Conservation (phyloP, 2,113 vertebrate species). For the Dunckerocampus dactyliophorus region DNA sequence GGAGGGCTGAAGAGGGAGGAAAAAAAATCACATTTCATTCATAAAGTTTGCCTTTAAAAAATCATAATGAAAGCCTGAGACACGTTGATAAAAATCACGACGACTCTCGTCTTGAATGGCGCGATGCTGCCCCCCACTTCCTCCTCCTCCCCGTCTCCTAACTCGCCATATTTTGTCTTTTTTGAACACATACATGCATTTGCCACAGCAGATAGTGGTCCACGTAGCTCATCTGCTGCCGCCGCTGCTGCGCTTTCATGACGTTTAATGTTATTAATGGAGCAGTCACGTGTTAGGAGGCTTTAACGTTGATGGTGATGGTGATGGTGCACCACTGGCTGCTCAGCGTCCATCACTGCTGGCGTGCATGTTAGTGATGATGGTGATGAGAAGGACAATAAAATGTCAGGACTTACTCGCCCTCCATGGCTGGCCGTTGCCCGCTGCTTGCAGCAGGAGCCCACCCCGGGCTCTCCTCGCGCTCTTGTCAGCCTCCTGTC, state of each 20-base stretch:
- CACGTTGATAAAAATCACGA: constrained; percentile 77
- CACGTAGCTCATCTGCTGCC: constrained; percentile 8
- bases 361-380: not conserved
- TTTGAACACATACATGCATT: constrained; percentile 26
- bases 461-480: constrained; percentile 66
- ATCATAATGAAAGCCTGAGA: constrained; percentile 81
- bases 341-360: no score
- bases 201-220: constrained; percentile 55
- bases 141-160: constrained; percentile 12
- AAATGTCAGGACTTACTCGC: constrained; percentile 80
- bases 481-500: constrained; percentile 68
- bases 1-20: constrained; percentile 25
- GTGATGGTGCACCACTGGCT: constrained; percentile 13
- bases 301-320: no score
- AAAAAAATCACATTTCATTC: constrained; percentile 82
- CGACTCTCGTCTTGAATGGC: constrained; percentile 61
- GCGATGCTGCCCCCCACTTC: constrained; percentile 43
- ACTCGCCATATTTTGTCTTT: constrained; percentile 67
- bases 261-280: not conserved
- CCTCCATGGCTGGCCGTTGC: constrained; percentile 79
- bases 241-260: constrained; percentile 1
- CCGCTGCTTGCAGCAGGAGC: constrained; percentile 72
- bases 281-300: no score
- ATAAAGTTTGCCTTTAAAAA: constrained; percentile 86
- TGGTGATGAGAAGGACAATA: not conserved